Evolutionary conservation across 1,140 invertebrate species (phyloP), one percentile per base, ranked within the genome.

Genomic region (Anoplolepis gracilipes): DNA sequence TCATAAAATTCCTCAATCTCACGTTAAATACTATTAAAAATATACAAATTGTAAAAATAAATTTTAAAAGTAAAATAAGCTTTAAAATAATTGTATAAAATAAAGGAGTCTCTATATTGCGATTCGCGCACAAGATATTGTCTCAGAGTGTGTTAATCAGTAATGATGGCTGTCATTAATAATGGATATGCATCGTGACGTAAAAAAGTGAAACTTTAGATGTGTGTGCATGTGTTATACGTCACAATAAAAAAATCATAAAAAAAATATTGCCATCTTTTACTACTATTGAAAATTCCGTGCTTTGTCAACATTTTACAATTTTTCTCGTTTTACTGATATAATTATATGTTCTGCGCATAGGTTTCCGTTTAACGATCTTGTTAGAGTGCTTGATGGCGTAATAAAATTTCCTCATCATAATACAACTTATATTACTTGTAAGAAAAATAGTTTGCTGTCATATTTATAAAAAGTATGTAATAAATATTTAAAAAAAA

Each of bases 331-430:
- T 72, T 49, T 25, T 42, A 25, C 25, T 46, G 30, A 25, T 49
- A 8, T 11, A n/a, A 64, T 69, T 69, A 69, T 13, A 6, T 25
- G 8, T 19, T 5, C 19, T 69, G 22, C 10, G 33, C 10, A 39
- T 36, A 4, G 33, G 3, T 36, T 36, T 36, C 33, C 6, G 33
- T 36, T 46, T 46, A 4, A 69, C 22, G 13, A 69, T 46, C 13
- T 49, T 6, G 1, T 70, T 16, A 30, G 10, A 72, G 1, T 67
- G n/a, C 39, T 67, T 28, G 16, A 70, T 30, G 6, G 42, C 5
- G n/a, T 49, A 49, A 28, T 42, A n/a, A 70, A 70, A 13, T 69
- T 69, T 69, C n/a, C n/a, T 30, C 11, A 49, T 69, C 25, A n/a
- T 46, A 69, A 69, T 46, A 13, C 22, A 28, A 69, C 7, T 25